Percentiles rank a stretch among this genome's conserved stretches.
These are phyloP conservation scores for Taenioides sp. DNA, from an alignment of 2,797 vertebrate genomes.

Conservation along the genomic window DNA sequence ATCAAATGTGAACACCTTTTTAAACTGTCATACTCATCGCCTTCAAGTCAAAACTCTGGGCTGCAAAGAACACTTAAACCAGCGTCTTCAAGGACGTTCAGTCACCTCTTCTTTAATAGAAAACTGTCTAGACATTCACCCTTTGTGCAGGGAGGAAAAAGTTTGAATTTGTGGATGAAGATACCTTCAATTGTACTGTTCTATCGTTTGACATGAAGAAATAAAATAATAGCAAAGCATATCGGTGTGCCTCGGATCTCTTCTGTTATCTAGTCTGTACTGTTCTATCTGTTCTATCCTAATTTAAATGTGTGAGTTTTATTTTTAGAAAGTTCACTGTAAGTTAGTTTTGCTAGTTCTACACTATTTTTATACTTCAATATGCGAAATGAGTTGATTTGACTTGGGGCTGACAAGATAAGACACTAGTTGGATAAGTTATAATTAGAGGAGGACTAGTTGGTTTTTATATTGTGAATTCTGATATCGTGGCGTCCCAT, in stretches of 20 bases:
- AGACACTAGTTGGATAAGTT: neutral
- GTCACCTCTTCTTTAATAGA: constrained; percentile 1
- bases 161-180: too few species aligned
- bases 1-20: constrained; percentile 30
- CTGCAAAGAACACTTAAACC: neutral
- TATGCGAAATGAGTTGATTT: neutral
- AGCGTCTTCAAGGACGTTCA: neutral
- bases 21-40: constrained; percentile 1
- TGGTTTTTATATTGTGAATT: too few species aligned
- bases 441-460: neutral
- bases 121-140: neutral
- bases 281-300: neutral
- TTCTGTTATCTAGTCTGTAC: too few species aligned
- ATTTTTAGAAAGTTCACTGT: too few species aligned
- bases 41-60: constrained; percentile 14
- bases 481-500: too few species aligned
- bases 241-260: too few species aligned
- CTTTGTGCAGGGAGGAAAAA: neutral
- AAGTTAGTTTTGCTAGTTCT: neutral
- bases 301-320: neutral
- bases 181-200: neutral
- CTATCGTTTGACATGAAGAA: too few species aligned
- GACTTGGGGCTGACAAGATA: neutral
- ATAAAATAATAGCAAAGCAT: too few species aligned
- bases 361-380: neutral